Evolutionary conservation across 2,113 vertebrate genomes (phyloP).

Genomic region (Odobenus rosmarus): DNA sequence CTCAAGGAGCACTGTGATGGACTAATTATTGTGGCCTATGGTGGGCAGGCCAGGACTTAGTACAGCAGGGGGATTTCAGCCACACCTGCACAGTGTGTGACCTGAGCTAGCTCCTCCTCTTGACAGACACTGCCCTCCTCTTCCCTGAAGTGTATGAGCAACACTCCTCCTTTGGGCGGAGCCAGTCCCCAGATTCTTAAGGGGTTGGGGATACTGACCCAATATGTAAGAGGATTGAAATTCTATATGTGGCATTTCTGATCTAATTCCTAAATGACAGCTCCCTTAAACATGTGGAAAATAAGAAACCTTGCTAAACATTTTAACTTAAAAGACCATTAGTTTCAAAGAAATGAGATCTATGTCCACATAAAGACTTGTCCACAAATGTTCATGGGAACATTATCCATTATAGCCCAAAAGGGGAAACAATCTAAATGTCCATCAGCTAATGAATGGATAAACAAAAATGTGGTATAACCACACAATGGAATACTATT

Average conservation of each 20-base stretch:
- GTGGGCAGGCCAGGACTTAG: background rate
- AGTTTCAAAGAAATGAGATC: conserved; percentile 49
- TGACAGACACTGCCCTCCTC: background rate
- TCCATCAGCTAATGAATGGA: background rate
- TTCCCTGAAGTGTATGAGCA: background rate
- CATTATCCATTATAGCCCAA: background rate
- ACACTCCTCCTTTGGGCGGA: background rate
- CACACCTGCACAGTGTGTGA: background rate
- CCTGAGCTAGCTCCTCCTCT: background rate
- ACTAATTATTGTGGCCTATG: background rate
- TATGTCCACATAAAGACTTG: background rate
- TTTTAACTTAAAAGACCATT: background rate
- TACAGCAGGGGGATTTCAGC: background rate
- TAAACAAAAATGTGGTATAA: background rate
- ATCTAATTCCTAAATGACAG: conserved; percentile 20
- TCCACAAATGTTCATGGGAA: background rate
- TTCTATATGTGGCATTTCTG: background rate
- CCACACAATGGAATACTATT: background rate
- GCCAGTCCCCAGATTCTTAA: background rate
- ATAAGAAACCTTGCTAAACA: background rate
- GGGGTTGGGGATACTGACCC: background rate
- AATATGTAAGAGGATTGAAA: conserved; percentile 29
- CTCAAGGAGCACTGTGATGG: background rate
- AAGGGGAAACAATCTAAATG: background rate
- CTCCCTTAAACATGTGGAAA: background rate